Conservation (phyloP, 2,797 vertebrate genomes). For the Enteromius anoplus region DNA sequence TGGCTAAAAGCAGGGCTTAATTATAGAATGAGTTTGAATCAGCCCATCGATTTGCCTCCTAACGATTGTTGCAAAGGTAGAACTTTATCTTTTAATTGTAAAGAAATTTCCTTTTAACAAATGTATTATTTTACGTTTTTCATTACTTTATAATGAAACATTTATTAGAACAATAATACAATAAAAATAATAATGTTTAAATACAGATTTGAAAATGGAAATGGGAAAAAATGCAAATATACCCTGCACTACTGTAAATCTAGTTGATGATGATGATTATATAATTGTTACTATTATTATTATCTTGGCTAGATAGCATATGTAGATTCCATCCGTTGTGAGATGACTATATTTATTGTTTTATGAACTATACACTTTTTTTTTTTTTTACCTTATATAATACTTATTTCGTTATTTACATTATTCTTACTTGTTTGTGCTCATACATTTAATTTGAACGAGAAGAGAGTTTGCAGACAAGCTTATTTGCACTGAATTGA, state of each 20-base stretch:
- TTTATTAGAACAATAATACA: too few relatives aligned
- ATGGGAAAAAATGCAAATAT: not conserved
- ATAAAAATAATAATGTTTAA: not conserved
- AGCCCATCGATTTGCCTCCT: constrained; percentile 34
- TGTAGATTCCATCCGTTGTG: not conserved
- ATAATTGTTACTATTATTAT: not conserved
- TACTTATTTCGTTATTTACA: not conserved
- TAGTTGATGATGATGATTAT: not conserved
- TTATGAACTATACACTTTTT: not conserved
- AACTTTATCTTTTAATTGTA: not conserved
- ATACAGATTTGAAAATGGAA: not conserved
- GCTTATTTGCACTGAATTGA: constrained; percentile 37
- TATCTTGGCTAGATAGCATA: not conserved
- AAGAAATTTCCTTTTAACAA: not conserved
- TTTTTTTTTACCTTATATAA: not conserved
- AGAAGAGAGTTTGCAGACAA: constrained; percentile 6
- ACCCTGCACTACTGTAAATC: not conserved
- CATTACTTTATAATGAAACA: not conserved
- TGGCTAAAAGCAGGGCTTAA: constrained; percentile 12
- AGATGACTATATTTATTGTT: not conserved
- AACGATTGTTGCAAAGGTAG: not conserved
- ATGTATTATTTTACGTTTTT: not conserved
- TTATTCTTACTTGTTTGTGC: not conserved
- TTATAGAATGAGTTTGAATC: constrained; percentile 11
- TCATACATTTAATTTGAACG: not conserved